Percentiles rank a stretch among this genome's conserved stretches.
phyloP scores from a whole-genome alignment of 2,797 vertebrate species.

The Xerus rutilus region DNA sequence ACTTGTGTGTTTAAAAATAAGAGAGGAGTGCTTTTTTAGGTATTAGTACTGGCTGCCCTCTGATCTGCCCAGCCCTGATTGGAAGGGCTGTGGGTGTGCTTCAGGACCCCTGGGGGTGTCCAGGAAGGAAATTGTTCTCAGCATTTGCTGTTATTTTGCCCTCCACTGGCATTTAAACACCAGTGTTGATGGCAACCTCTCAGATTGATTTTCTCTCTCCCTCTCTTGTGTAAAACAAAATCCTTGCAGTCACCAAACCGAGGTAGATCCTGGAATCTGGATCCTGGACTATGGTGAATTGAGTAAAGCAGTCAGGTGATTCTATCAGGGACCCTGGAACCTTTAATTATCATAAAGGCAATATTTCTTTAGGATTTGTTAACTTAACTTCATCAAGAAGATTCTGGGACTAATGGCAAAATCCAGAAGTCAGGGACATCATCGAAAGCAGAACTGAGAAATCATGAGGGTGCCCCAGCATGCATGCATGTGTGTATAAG shows the following conservation, averaged over 20 bases:
- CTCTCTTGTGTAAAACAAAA: slow-evolving; percentile 19
- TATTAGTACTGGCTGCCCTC: slow-evolving; percentile 16
- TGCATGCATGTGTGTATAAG: background rate
- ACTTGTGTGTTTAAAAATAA: background rate
- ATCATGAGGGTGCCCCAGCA: no score
- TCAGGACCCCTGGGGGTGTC: background rate
- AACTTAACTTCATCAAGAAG: background rate
- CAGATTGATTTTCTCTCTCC: slow-evolving; percentile 64
- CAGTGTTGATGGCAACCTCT: slow-evolving; percentile 67
- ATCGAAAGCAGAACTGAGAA: background rate
- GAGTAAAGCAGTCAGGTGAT: background rate
- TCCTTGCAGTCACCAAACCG: background rate
- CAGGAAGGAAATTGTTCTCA: slow-evolving; percentile 48
- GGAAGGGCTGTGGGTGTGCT: slow-evolving; percentile 62
- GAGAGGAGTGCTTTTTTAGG: background rate
- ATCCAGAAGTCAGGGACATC: background rate
- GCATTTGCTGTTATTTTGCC: slow-evolving; percentile 45
- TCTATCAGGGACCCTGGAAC: background rate
- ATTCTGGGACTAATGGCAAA: background rate
- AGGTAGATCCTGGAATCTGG: background rate
- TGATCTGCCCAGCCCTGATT: background rate
- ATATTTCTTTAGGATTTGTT: slow-evolving; percentile 4
- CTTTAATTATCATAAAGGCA: background rate
- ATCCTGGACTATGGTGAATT: background rate
- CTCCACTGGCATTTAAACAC: slow-evolving; percentile 50